These are phyloP conservation scores for Drosophila planitibia DNA, from an alignment of 2,888 invertebrate species.

Conservation along the genomic window DNA sequence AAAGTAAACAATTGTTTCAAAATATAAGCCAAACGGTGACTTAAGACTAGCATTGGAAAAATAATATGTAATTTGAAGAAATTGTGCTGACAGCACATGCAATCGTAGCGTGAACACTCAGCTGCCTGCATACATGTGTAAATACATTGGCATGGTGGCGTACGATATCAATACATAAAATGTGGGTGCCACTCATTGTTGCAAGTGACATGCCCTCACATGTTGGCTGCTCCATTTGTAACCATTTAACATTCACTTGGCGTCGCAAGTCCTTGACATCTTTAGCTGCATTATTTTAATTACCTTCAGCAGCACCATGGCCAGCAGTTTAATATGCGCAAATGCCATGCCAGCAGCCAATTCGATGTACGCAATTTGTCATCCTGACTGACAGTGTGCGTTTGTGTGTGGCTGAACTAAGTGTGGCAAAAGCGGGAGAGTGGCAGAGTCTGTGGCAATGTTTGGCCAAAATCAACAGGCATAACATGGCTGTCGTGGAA, in stretches of 20 bases:
- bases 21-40: not conserved
- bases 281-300: slow-evolving; percentile 74
- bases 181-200: slow-evolving; percentile 24
- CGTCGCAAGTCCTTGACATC: slow-evolving; percentile 74
- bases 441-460: slow-evolving; percentile 19
- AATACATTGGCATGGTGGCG: not conserved
- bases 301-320: slow-evolving; percentile 51
- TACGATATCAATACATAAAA: slow-evolving; percentile 9
- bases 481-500: slow-evolving; percentile 7
- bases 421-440: slow-evolving; percentile 28
- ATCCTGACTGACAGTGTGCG: slow-evolving; percentile 50
- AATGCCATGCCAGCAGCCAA: slow-evolving; percentile 35
- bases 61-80: not conserved
- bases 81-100: not conserved
- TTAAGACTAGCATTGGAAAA: not conserved
- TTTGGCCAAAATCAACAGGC: slow-evolving; percentile 44
- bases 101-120: not conserved
- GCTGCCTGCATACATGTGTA: not conserved
- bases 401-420: slow-evolving; percentile 35
- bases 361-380: slow-evolving; percentile 70
- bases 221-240: slow-evolving; percentile 25
- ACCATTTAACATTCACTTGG: slow-evolving; percentile 66
- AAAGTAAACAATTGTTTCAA: not conserved
- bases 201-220: slow-evolving; percentile 20
- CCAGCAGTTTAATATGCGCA: slow-evolving; percentile 44